Conservation (phyloP, 1,140 invertebrate genomes). For the Drosophila quadrilineata region DNA sequence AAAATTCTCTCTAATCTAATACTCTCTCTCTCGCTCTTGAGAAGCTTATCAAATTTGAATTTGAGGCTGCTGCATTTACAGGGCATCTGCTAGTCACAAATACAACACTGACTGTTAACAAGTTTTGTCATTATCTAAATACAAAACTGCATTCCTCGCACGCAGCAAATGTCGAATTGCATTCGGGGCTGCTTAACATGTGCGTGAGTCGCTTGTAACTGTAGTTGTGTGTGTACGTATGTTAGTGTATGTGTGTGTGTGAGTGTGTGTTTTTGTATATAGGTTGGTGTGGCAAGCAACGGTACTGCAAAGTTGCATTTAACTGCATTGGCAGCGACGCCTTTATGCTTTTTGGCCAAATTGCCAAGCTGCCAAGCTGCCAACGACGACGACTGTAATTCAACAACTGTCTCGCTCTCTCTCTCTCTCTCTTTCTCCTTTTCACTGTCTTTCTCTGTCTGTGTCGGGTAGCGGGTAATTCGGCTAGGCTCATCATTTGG, state of each 20-base stretch:
- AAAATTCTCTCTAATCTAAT: too few species aligned
- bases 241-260: conserved; percentile 9
- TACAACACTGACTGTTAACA: conserved; percentile 3
- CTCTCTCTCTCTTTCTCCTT: too few species aligned
- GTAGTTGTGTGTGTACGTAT: neutral
- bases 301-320: conserved; percentile 46
- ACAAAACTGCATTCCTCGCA: conserved; percentile 52
- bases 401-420: too few species aligned
- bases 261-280: conserved; percentile 41
- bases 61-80: conserved; percentile 6
- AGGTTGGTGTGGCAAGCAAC: conserved; percentile 76
- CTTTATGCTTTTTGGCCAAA: conserved; percentile 26
- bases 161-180: conserved; percentile 32
- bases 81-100: neutral
- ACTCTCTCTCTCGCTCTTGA: too few species aligned
- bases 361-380: conserved; percentile 64
- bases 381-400: conserved; percentile 1
- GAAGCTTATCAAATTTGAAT: too few species aligned
- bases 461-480: neutral
- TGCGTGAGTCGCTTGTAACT: conserved; percentile 8
- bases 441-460: too few species aligned
- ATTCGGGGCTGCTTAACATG: conserved; percentile 39
- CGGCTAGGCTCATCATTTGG: conserved; percentile 65
- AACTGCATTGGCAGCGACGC: conserved; percentile 25
- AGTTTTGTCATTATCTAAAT: conserved; percentile 64